These are phyloP conservation scores for Sebastes aleutianus DNA, from an alignment of 2,797 vertebrate species.

Conservation along the genomic window DNA sequence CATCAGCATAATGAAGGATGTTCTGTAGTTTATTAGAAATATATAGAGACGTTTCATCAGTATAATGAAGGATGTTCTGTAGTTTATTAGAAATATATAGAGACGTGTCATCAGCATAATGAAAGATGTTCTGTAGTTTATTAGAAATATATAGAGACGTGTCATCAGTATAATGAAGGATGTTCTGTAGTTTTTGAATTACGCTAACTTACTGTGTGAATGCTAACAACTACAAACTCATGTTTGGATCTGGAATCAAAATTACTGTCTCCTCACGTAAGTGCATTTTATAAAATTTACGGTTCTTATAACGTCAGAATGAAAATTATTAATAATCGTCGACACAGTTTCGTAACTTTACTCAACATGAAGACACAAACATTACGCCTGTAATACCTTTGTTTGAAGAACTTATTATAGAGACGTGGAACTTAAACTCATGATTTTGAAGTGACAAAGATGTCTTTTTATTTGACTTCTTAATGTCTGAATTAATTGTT, in stretches of 20 bases:
- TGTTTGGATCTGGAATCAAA: constrained; percentile 40
- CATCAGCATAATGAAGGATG: neutral
- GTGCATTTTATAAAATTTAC: neutral
- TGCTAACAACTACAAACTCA: constrained; percentile 6
- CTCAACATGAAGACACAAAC: neutral
- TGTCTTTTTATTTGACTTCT: neutral
- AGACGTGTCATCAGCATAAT: neutral
- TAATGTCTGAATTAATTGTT: neutral
- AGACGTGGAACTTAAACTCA: no score
- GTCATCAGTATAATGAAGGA: neutral
- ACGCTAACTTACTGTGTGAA: constrained; percentile 10
- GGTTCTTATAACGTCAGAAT: neutral
- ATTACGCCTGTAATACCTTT: neutral
- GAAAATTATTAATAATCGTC: neutral
- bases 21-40: neutral
- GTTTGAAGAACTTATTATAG: no score
- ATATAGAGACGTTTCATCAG: neutral
- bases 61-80: neutral
- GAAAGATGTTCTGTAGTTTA: neutral
- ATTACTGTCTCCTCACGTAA: constrained; percentile 31
- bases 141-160: neutral
- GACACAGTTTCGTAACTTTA: neutral
- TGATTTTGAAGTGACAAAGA: no score
- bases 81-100: neutral
- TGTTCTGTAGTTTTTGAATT: neutral